Percentiles rank a stretch among this genome's conserved stretches.
phyloP scores from a whole-genome alignment of 2,797 vertebrate genomes.

The Eidolon dupreanum region DNA sequence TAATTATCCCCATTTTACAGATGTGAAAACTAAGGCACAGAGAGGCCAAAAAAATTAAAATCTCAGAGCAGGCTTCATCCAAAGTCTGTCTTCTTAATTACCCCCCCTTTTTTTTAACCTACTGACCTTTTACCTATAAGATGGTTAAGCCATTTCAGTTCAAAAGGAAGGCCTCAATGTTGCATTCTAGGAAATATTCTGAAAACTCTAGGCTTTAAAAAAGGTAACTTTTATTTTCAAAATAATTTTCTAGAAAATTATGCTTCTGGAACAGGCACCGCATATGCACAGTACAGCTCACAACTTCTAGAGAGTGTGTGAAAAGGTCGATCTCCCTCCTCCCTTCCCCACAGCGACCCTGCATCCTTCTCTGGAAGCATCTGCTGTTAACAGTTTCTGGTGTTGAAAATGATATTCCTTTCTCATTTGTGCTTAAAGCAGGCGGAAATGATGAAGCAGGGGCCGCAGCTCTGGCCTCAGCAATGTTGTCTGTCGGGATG shows the following conservation, averaged over 20 bases:
- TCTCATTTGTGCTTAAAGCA: background rate
- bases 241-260: background rate
- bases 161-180: background rate
- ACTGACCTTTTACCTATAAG: background rate
- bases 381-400: background rate
- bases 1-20: background rate
- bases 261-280: background rate
- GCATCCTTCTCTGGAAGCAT: background rate
- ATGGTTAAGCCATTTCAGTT: slow-evolving; percentile 2
- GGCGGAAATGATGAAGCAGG: background rate
- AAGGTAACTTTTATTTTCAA: background rate
- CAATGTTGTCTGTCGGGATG: background rate
- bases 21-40: background rate
- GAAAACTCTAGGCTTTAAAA: background rate
- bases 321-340: background rate
- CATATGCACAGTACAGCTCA: background rate
- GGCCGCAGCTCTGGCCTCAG: background rate
- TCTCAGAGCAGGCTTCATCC: background rate
- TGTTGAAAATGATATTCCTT: background rate
- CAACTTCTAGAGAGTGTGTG: background rate
- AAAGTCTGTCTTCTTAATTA: slow-evolving; percentile 7
- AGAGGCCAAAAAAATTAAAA: background rate
- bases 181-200: background rate
- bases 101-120: background rate
- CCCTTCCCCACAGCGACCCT: background rate